Evolutionary conservation across 2,888 invertebrate genomes (phyloP).

Genomic region (Schizotus pectinicornis): DNA sequence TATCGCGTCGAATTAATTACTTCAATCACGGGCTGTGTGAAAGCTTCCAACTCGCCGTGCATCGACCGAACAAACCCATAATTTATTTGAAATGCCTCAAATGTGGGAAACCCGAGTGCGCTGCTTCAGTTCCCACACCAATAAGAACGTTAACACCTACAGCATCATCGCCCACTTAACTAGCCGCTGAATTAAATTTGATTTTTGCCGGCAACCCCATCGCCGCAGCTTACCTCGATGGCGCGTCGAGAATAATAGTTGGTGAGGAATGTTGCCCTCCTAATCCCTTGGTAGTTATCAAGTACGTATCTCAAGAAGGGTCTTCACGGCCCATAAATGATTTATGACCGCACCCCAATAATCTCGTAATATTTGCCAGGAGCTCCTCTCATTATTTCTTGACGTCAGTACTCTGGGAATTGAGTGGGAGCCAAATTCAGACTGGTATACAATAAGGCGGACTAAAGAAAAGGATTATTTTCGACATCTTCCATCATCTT

Average conservation of each 20-base stretch:
- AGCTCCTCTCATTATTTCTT: slow-evolving; percentile 15
- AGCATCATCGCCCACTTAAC: too few species aligned
- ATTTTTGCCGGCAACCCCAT: too few species aligned
- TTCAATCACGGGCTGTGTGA: too few species aligned
- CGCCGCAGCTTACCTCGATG: too few species aligned
- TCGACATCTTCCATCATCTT: slow-evolving; percentile 19
- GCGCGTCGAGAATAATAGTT: neutral
- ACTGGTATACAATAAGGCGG: slow-evolving; percentile 11
- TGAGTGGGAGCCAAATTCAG: slow-evolving; percentile 9
- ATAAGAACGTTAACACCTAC: too few species aligned
- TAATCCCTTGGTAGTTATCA: slow-evolving; percentile 29
- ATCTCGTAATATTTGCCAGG: slow-evolving; percentile 23
- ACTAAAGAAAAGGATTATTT: slow-evolving; percentile 13
- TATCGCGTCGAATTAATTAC: too few species aligned
- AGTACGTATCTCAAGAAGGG: slow-evolving; percentile 20
- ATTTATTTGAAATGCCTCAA: too few species aligned
- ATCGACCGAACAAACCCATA: too few species aligned
- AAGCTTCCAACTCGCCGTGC: too few species aligned
- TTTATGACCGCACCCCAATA: slow-evolving; percentile 23
- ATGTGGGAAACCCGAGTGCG: too few species aligned
- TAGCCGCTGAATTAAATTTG: too few species aligned
- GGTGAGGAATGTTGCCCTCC: neutral
- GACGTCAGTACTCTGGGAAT: slow-evolving; percentile 12
- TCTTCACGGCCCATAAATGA: slow-evolving; percentile 23
- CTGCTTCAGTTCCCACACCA: too few species aligned